phyloP scores from a whole-genome alignment of 2,797 vertebrate species.

The Vultur gryphus region DNA sequence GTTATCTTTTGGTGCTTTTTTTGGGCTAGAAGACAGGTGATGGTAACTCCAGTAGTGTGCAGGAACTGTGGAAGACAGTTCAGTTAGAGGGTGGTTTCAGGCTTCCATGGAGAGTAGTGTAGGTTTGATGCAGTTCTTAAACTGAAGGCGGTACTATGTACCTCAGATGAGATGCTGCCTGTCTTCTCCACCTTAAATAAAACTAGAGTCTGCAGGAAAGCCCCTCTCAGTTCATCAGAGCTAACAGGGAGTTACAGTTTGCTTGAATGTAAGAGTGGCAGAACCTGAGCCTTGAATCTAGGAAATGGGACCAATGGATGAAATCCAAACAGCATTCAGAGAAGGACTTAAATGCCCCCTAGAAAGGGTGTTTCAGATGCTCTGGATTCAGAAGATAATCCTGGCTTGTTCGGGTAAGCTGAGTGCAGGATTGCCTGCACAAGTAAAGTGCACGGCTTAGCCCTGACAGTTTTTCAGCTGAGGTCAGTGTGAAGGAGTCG shows the following conservation, averaged over 20 bases:
- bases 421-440: not conserved
- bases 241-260: not conserved
- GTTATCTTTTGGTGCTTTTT: constrained; percentile 50
- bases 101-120: not conserved
- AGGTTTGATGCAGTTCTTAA: not conserved
- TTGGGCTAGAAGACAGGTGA: not conserved
- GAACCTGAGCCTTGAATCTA: not conserved
- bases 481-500: not conserved
- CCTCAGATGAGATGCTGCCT: not conserved
- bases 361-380: not conserved
- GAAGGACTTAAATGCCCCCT: not conserved
- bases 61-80: not conserved
- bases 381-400: constrained; percentile 28
- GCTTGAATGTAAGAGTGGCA: not conserved
- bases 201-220: not conserved
- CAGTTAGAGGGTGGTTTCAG: not conserved
- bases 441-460: not conserved
- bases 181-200: not conserved
- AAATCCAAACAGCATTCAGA: not conserved
- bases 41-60: not conserved
- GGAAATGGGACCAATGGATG: constrained; percentile 9
- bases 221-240: not conserved
- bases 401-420: not conserved
- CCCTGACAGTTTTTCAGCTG: not conserved
- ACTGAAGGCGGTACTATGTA: not conserved